Conservation (phyloP, 2,888 invertebrate species). For the Eudemis profundana region DNA sequence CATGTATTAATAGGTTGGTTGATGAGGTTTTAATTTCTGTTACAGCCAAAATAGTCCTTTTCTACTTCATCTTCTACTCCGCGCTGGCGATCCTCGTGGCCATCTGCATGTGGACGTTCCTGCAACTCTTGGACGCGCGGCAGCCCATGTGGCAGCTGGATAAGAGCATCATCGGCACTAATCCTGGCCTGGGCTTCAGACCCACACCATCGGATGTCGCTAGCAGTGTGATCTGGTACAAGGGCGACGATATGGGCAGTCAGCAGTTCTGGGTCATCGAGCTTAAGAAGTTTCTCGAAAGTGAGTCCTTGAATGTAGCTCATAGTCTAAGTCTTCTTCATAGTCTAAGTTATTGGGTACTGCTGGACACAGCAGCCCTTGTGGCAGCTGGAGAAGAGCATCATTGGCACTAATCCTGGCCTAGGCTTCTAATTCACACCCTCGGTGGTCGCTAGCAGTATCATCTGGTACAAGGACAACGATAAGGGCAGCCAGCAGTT, state of each 20-base stretch:
- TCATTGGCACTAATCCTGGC: constrained; percentile 98
- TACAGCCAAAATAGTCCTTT: constrained; percentile 96
- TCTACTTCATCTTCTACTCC: constrained; percentile 97
- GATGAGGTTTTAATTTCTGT: constrained; percentile 50
- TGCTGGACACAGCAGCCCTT: constrained; percentile 95
- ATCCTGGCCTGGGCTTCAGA: constrained; percentile 98
- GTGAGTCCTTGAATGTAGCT: constrained; percentile 81
- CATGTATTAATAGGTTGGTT: too few species aligned
- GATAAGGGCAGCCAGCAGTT: constrained; percentile 90
- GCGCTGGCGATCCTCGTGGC: constrained; percentile 96
- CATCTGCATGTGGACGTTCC: constrained; percentile 97
- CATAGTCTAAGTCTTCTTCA: background rate
- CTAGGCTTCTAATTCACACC: constrained; percentile 98
- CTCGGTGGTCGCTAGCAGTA: constrained; percentile 94
- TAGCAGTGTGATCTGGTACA: constrained; percentile 98
- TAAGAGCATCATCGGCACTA: constrained; percentile 95
- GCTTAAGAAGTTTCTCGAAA: constrained; percentile 90
- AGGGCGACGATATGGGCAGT: constrained; percentile 90
- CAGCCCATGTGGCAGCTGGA: constrained; percentile 96
- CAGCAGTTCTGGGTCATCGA: constrained; percentile 92
- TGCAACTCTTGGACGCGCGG: constrained; percentile 94
- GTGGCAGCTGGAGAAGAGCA: constrained; percentile 93
- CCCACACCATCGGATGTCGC: constrained; percentile 95
- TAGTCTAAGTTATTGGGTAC: too few species aligned
- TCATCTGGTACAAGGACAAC: constrained; percentile 97